A percentile compares a stretch with the other conserved stretches of the same genome.
These are phyloP conservation scores for Otus scops DNA, from an alignment of 2,797 vertebrate genomes.

Conservation along the genomic window DNA sequence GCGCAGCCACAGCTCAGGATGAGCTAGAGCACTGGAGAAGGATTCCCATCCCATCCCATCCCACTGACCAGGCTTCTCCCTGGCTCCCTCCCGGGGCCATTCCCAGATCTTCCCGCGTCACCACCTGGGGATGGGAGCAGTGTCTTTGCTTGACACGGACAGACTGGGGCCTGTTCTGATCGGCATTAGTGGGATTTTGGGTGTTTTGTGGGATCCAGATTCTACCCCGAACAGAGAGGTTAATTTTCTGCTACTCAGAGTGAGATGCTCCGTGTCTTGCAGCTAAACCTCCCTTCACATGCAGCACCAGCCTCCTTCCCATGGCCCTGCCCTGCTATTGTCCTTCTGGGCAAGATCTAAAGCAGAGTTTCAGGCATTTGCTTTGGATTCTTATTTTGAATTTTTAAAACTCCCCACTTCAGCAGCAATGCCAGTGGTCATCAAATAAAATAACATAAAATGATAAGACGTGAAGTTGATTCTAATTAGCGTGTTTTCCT, in stretches of 20 bases:
- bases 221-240: neutral
- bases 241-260: accelerated
- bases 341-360: neutral
- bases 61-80: neutral
- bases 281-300: neutral
- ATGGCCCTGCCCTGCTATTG: accelerated
- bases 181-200: neutral
- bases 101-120: neutral
- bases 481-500: conserved; percentile 72
- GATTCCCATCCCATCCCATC: neutral
- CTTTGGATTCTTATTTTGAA: neutral
- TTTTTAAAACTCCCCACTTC: neutral
- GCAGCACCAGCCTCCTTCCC: neutral
- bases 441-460: conserved; percentile 38
- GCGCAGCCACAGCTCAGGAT: accelerated
- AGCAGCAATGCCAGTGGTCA: conserved; percentile 2
- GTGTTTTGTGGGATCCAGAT: neutral
- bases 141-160: neutral
- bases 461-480: conserved; percentile 52
- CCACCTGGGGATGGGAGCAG: neutral
- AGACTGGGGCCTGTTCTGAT: too few relatives aligned
- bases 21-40: neutral
- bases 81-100: neutral
- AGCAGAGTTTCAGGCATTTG: neutral
- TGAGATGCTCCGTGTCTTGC: neutral